These are phyloP conservation scores for Temnothorax rugatulus DNA, from an alignment of 2,888 invertebrate species.

Conservation along the genomic window DNA sequence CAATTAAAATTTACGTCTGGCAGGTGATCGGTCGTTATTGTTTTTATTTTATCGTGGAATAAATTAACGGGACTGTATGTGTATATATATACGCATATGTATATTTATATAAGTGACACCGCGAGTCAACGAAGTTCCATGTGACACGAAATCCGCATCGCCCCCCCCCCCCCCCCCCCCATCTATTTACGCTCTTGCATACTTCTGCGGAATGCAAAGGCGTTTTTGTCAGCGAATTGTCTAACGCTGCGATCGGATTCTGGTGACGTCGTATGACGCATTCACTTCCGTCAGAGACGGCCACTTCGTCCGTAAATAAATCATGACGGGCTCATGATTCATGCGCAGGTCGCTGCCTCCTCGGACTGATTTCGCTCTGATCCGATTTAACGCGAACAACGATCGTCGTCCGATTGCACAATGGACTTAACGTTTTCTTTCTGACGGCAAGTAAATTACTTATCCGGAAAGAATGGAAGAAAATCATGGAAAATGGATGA, in stretches of 20 bases:
- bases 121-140: background rate
- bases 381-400: slow-evolving; percentile 9
- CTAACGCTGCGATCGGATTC: background rate
- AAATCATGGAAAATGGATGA: background rate
- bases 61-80: slow-evolving; percentile 20
- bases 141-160: background rate
- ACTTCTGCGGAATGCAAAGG: slow-evolving; percentile 9
- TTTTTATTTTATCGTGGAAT: slow-evolving; percentile 54
- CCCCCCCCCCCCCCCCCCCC: no score
- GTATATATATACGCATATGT: background rate
- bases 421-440: background rate
- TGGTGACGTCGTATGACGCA: slow-evolving; percentile 21
- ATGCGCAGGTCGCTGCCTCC: slow-evolving; percentile 20
- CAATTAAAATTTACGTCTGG: slow-evolving; percentile 65
- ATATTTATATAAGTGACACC: background rate
- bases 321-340: slow-evolving; percentile 41
- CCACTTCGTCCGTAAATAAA: slow-evolving; percentile 17
- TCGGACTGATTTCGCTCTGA: slow-evolving; percentile 5
- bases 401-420: background rate
- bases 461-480: background rate
- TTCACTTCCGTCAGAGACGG: background rate
- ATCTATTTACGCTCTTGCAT: background rate
- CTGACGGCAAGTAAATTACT: background rate
- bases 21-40: slow-evolving; percentile 60
- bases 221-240: slow-evolving; percentile 25